Conservation (phyloP, 2,888 invertebrate genomes). For the Apodemia mormo region DNA sequence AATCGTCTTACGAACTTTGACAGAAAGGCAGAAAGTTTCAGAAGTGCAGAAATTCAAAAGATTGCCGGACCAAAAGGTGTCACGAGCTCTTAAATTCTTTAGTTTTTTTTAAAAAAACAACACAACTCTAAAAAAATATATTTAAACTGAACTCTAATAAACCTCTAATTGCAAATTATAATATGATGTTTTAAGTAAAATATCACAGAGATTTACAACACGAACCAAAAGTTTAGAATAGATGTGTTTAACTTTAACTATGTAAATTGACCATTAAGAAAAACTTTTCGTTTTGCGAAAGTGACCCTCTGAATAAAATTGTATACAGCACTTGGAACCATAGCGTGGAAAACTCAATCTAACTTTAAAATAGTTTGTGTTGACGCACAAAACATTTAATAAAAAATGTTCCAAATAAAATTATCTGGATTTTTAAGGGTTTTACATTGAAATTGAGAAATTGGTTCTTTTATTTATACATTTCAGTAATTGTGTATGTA, state of each 20-base stretch:
- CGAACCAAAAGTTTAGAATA: not conserved
- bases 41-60: no score
- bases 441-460: no score
- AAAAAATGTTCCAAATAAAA: conserved; percentile 36
- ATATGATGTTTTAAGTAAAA: not conserved
- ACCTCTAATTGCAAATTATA: not conserved
- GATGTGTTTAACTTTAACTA: not conserved
- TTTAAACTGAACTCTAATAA: not conserved
- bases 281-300: conserved; percentile 15
- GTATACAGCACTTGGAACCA: conserved; percentile 46
- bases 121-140: not conserved
- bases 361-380: conserved; percentile 62
- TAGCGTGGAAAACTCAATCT: conserved; percentile 59
- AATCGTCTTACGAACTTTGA: no score
- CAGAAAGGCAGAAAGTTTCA: no score
- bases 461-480: no score
- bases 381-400: conserved; percentile 41
- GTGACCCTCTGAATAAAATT: conserved; percentile 42
- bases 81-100: no score
- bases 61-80: no score
- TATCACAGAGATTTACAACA: not conserved
- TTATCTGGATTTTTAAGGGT: conserved; percentile 23
- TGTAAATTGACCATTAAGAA: not conserved
- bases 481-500: no score
- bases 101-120: not conserved